These are phyloP conservation scores for Spongia lamella DNA, from an alignment of 37 sponge, comb jelly and placozoan genomes.

Conservation along the genomic window DNA sequence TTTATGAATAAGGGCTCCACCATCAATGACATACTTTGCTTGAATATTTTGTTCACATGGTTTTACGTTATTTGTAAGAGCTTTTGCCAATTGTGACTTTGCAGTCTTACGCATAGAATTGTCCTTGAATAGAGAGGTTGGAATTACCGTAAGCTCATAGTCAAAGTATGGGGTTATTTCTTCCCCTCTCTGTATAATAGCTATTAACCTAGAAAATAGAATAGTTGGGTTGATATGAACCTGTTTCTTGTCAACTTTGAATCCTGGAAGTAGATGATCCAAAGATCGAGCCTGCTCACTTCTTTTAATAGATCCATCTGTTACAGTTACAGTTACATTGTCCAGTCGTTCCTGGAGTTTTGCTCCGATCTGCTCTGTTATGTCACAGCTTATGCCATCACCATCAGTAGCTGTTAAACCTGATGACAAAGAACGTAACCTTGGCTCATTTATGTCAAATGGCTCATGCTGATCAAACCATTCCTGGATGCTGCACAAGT, in stretches of 20 bases:
- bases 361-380: slow-evolving; percentile 6
- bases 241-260: slow-evolving; percentile 20
- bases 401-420: slow-evolving; percentile 33
- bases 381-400: slow-evolving; percentile 27
- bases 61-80: background rate
- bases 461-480: slow-evolving; percentile 47
- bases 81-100: slow-evolving; percentile 20
- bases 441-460: slow-evolving; percentile 19
- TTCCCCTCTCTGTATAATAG: slow-evolving; percentile 21
- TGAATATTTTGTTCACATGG: background rate
- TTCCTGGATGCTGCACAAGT: slow-evolving; percentile 35
- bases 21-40: slow-evolving; percentile 32
- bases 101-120: slow-evolving; percentile 12
- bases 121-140: slow-evolving; percentile 23
- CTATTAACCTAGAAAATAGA: slow-evolving; percentile 9
- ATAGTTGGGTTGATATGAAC: slow-evolving; percentile 17
- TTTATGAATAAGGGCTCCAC: slow-evolving; percentile 3
- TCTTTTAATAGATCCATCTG: no score
- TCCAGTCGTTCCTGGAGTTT: no score
- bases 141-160: slow-evolving; percentile 30
- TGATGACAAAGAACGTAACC: slow-evolving; percentile 12
- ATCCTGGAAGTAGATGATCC: slow-evolving; percentile 19
- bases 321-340: no score
- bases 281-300: no score
- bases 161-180: slow-evolving; percentile 22